Base-by-base conservation (phyloP, 2,797 vertebrate genomes). In the Semaprochilodus insignis region DNA sequence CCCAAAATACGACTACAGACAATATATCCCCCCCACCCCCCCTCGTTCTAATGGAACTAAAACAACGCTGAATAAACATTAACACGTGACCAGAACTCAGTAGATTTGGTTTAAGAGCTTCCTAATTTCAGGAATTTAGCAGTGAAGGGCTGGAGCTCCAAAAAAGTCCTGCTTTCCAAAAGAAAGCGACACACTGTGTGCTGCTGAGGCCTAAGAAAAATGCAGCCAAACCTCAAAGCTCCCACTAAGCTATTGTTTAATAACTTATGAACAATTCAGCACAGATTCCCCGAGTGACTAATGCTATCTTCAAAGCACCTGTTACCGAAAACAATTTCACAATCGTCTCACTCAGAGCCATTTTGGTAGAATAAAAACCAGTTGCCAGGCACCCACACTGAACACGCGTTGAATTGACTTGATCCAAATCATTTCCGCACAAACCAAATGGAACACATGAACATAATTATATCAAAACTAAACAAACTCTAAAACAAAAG, bases 311-410 rank as follows among this genome's bases (percentile, higher is more conserved):
- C 48, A 57, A 44, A 83, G 25, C 48, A 71, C 44, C 48, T 54
- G 48, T 72, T 72, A 52, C 31, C 67, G 62, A 82, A 63, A 82
- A 79, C 70, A 51, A 78, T 78, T 67, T 78, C 52, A 66, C 44
- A 74, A 67, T 78, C 27, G 2, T 74, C 71, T 79, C 54, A 36
- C 6, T 27, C 48, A 44, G 44, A 57, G 54, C 48, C 34, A 27
- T 77, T 76, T 70, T 48, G 55, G 31, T 70, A 31, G 70, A 72
- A 17, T 72, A 34, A 65, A 65, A 34, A 31, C 25, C 31, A 34
- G 27, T 65, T 16, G 25, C 62, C 62, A 34, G 25, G 15, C 23
- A 62, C 6, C 60, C 60, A 8, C 4, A 34, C 15, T 31, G 25
- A 65, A 65, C 15, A 31, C 25, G 16, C 62, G 17, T 17, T 16